These are phyloP conservation scores for Hyles lineata DNA, from an alignment of 2,888 invertebrate genomes.

Conservation along the genomic window DNA sequence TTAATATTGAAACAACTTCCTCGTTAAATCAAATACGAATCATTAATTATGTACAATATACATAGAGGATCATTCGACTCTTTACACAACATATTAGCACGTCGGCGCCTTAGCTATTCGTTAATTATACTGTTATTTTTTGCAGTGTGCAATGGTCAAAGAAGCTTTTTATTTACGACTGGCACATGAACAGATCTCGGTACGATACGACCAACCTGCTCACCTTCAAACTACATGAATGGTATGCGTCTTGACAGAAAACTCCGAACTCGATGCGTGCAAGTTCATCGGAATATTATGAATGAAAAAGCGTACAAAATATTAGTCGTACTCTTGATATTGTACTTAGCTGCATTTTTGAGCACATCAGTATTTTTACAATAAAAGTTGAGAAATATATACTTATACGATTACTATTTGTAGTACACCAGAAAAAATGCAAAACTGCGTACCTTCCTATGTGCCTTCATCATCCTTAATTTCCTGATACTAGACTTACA, in stretches of 20 bases:
- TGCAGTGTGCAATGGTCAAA: background rate
- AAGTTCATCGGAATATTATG: background rate
- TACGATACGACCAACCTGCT: conserved; percentile 34
- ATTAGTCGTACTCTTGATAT: background rate
- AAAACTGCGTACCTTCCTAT: too few relatives aligned
- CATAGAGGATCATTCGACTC: too few relatives aligned
- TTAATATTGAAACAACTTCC: too few relatives aligned
- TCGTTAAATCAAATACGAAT: too few relatives aligned
- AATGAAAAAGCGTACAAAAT: background rate
- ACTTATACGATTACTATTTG: too few relatives aligned
- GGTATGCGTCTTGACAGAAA: conserved; percentile 24
- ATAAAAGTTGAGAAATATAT: too few relatives aligned
- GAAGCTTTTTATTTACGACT: background rate
- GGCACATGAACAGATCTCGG: conserved; percentile 8
- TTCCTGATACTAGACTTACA: too few relatives aligned
- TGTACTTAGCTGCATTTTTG: too few relatives aligned
- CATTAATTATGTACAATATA: too few relatives aligned
- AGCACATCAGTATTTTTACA: too few relatives aligned
- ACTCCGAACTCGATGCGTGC: background rate
- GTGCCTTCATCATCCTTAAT: too few relatives aligned
- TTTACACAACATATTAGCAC: background rate
- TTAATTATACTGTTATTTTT: background rate
- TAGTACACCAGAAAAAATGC: too few relatives aligned
- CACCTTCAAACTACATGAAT: conserved; percentile 41
- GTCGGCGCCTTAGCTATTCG: background rate